phyloP scores from a whole-genome alignment of 2,113 vertebrate species.

The Panurus biarmicus region DNA sequence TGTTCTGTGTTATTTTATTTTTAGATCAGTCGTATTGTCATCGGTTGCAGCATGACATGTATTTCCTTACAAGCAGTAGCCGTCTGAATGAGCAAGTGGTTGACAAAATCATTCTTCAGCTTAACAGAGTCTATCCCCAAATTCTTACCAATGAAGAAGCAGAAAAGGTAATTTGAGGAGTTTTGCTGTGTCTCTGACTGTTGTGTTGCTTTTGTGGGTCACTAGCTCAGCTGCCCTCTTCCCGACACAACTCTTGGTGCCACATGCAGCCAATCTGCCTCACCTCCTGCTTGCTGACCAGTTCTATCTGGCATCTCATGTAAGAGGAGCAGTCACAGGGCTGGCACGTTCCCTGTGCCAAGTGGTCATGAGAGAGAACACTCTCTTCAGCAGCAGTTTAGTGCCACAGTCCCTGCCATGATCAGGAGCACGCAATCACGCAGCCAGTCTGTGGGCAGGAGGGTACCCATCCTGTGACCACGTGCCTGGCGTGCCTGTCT shows the following conservation, averaged over 20 bases:
- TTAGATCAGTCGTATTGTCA: slow-evolving; percentile 76
- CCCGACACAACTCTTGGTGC: fast-evolving
- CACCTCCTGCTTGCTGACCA: background rate
- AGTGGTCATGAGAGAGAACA: background rate
- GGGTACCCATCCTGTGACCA: background rate
- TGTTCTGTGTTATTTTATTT: background rate
- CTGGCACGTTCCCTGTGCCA: background rate
- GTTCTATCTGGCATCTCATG: background rate
- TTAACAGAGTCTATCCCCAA: slow-evolving; percentile 95
- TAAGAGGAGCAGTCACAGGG: background rate
- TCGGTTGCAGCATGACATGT: slow-evolving; percentile 82
- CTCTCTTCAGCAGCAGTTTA: background rate
- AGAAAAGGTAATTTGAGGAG: slow-evolving; percentile 76
- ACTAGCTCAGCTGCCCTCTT: background rate
- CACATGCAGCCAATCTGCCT: background rate
- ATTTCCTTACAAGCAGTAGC: slow-evolving; percentile 77
- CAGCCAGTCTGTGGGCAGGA: background rate
- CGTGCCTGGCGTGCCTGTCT: background rate
- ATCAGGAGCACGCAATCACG: fast-evolving
- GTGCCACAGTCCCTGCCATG: fast-evolving
- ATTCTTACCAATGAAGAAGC: slow-evolving; percentile 91
- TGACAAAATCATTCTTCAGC: slow-evolving; percentile 91
- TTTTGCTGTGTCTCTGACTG: background rate
- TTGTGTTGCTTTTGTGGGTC: background rate
- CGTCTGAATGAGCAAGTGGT: slow-evolving; percentile 84